Percentiles rank a stretch among this genome's conserved stretches.
Evolutionary conservation across 2,888 invertebrate genomes (phyloP).

Genomic region (Apoderus coryli): DNA sequence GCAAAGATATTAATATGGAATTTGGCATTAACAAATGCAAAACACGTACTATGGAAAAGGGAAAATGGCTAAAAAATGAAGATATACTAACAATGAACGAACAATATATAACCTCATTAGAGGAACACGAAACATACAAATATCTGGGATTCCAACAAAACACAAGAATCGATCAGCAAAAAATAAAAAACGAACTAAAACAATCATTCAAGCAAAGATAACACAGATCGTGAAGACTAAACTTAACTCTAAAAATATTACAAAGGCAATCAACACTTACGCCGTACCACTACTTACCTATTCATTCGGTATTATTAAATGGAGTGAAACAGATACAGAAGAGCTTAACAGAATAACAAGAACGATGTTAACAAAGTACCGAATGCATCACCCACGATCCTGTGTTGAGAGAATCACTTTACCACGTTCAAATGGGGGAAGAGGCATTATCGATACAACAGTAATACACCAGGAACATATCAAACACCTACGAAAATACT

Average conservation of each 20-base stretch:
- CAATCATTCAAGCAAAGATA: neutral
- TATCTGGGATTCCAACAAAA: constrained; percentile 3
- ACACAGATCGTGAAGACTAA: constrained; percentile 3
- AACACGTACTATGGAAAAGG: constrained; percentile 1
- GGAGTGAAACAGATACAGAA: constrained; percentile 7
- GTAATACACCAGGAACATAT: constrained; percentile 1
- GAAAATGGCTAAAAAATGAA: neutral
- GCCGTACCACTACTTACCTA: constrained; percentile 4
- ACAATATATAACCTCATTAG: no score
- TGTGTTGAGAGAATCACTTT: constrained; percentile 2
- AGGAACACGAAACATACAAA: constrained; percentile 3
- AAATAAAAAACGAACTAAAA: constrained; percentile 3
- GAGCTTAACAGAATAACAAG: neutral
- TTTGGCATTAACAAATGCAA: constrained; percentile 6
- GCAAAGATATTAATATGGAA: constrained; percentile 3
- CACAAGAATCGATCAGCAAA: constrained; percentile 1
- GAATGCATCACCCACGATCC: constrained; percentile 6
- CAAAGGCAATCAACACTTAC: constrained; percentile 4
- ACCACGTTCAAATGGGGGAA: neutral
- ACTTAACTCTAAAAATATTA: constrained; percentile 4
- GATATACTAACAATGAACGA: no score
- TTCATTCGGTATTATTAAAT: constrained; percentile 7
- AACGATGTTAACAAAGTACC: constrained; percentile 1
- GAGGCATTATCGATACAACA: constrained; percentile 7
- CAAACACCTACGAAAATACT: constrained; percentile 4